These are phyloP conservation scores for Drosophila colorata DNA, from an alignment of 2,888 invertebrate species.

Conservation along the genomic window DNA sequence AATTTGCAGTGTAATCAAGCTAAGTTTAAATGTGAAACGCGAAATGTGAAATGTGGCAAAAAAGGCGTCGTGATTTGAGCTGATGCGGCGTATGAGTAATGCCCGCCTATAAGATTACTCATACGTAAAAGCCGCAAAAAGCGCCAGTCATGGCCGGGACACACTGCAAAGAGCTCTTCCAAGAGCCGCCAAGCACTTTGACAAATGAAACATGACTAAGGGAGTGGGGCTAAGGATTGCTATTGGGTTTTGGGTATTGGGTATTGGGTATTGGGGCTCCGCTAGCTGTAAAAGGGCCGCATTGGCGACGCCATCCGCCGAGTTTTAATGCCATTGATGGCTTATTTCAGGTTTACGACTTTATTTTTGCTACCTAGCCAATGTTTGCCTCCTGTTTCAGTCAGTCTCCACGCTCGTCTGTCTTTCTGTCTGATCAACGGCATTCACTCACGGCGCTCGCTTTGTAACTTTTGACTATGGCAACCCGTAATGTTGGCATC, in stretches of 20 bases:
- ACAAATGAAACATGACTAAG: constrained; percentile 74
- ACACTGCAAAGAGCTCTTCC: neutral
- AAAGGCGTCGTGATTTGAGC: constrained; percentile 56
- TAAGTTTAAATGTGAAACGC: constrained; percentile 69
- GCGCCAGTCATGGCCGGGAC: constrained; percentile 57
- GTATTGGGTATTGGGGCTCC: neutral
- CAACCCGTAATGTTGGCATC: constrained; percentile 12
- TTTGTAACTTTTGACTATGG: constrained; percentile 71
- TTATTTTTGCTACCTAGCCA: constrained; percentile 77
- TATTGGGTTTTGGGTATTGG: neutral
- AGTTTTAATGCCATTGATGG: constrained; percentile 80
- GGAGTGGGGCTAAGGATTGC: neutral
- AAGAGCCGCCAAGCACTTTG: constrained; percentile 66
- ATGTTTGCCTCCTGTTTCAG: constrained; percentile 38
- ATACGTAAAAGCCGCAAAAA: constrained; percentile 74
- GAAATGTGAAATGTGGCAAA: constrained; percentile 45
- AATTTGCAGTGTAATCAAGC: constrained; percentile 79
- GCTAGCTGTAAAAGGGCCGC: constrained; percentile 48
- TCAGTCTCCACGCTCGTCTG: constrained; percentile 5
- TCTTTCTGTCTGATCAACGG: constrained; percentile 47
- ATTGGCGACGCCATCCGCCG: constrained; percentile 58
- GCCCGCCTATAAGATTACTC: constrained; percentile 76
- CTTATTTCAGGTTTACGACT: constrained; percentile 81
- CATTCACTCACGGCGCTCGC: constrained; percentile 67
- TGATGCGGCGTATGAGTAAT: constrained; percentile 70